These are phyloP conservation scores for Litocranius walleri DNA, from an alignment of 2,113 vertebrate species.

Conservation along the genomic window DNA sequence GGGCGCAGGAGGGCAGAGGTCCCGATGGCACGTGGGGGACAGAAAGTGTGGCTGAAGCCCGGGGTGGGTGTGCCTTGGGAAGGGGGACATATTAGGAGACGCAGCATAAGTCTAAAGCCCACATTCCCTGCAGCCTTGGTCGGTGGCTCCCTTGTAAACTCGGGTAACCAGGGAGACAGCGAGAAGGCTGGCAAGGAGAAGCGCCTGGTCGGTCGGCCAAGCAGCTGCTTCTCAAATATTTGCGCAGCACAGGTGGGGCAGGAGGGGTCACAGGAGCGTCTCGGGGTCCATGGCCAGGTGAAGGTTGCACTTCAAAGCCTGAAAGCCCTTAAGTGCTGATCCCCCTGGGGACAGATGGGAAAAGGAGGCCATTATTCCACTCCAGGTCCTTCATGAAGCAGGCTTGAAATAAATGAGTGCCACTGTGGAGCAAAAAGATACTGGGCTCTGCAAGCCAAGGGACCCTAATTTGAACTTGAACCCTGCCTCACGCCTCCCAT, in stretches of 20 bases:
- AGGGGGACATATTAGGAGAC: not conserved
- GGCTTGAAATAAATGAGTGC: not conserved
- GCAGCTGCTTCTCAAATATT: not conserved
- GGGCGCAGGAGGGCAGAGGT: not conserved
- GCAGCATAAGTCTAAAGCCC: not conserved
- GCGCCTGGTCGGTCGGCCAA: not conserved
- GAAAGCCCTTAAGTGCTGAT: not conserved
- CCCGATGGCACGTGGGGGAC: not conserved
- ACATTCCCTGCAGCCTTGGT: not conserved
- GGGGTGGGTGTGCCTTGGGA: not conserved
- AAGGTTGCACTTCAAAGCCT: not conserved
- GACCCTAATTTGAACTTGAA: not conserved
- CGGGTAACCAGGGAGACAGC: constrained; percentile 11
- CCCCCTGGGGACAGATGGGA: not conserved
- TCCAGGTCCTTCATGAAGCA: accelerated
- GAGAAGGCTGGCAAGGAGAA: not conserved
- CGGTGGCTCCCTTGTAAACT: not conserved
- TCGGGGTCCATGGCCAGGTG: accelerated
- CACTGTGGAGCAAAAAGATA: accelerated
- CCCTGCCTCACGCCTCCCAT: not conserved
- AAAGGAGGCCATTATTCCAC: not conserved
- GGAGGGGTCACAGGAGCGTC: not conserved
- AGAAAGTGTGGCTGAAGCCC: not conserved
- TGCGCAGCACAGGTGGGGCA: not conserved
- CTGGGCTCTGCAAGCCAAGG: not conserved